Evolutionary conservation across 2,113 vertebrate genomes (phyloP), one percentile per base, ranked within the genome.

Genomic region (Hypanus sabinus): DNA sequence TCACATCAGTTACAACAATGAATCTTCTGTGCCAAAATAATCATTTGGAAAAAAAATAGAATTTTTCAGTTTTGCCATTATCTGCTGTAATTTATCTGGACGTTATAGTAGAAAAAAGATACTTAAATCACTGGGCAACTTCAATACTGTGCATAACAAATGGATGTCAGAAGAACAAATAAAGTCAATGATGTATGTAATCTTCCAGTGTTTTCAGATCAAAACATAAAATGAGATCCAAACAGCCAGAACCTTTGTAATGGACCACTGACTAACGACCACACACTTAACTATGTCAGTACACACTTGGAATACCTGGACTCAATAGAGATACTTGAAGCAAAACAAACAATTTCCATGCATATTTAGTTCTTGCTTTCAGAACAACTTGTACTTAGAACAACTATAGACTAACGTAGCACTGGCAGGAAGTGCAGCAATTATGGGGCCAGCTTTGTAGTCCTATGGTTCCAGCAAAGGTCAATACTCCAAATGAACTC

Each of bases 371-470:
- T 88, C n/a, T 57, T 88, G 60, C 14, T 33, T 27, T 62, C 14
- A 33, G 60, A 62, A 73, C 65, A 65, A 65, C 57, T 57, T 65
- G n/a, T 88, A 62, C 85, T 62, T 88, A 33, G 57, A 88, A 30
- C 62, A 87, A 87, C 83, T 87, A 27, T 87, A 65, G 57, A 62
- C 57, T 90, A 62, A 33, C 20, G 24, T 24, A 33, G 30, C 46
- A 14, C 85, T 65, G 85, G 60, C 85, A 90, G 85, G 60, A 90
- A 90, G 60, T 68, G 60, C 85, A 65, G 85, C 85, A 90, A 90
- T 90, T 90, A 90, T 33, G 60, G 85, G 85, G 85, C 85, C 85
- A 65, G 33, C 85, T 62, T 90, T 14, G 62, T 90, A n/a, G 30
- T 90, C 60, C 60, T 68, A 33, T 90, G 60, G 85, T 90, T 90